Conservation (phyloP, 2,797 vertebrate genomes). For the Danio kyathit region DNA sequence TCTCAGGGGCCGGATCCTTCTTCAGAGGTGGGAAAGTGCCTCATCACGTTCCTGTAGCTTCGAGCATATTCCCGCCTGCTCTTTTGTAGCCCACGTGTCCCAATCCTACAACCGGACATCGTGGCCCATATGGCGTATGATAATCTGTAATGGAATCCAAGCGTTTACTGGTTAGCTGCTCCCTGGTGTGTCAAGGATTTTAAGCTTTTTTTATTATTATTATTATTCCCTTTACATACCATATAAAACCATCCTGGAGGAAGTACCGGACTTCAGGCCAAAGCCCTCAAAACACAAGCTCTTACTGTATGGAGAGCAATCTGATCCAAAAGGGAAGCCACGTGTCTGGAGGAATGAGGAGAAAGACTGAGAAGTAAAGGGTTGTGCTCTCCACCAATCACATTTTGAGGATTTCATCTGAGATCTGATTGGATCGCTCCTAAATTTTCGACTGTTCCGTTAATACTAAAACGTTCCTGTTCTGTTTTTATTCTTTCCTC, state of each 20-base stretch:
- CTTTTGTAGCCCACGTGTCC: constrained; percentile 10
- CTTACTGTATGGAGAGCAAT: constrained; percentile 14
- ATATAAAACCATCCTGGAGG: constrained; percentile 9
- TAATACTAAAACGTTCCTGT: background rate
- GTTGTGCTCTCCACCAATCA: background rate
- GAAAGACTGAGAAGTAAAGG: background rate
- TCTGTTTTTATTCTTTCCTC: constrained; percentile 9
- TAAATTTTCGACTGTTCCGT: background rate
- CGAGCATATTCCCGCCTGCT: constrained; percentile 13
- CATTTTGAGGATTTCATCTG: constrained; percentile 2
- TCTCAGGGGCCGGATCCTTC: constrained; percentile 18
- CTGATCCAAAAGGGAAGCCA: constrained; percentile 25
- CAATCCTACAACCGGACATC: background rate
- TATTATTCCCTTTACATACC: background rate
- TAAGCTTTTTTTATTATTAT: background rate
- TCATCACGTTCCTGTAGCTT: constrained; percentile 29
- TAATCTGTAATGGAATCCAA: constrained; percentile 18
- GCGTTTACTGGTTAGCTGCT: constrained; percentile 4
- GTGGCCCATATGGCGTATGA: constrained; percentile 25
- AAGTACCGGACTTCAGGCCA: constrained; percentile 7
- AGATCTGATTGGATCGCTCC: background rate
- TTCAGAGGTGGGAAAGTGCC: constrained; percentile 45
- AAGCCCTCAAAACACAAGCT: constrained; percentile 25
- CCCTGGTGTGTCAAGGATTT: background rate
- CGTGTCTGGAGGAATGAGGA: constrained; percentile 7